phyloP scores from a whole-genome alignment of 2,113 vertebrate genomes.

The Chloroceryle aenea region DNA sequence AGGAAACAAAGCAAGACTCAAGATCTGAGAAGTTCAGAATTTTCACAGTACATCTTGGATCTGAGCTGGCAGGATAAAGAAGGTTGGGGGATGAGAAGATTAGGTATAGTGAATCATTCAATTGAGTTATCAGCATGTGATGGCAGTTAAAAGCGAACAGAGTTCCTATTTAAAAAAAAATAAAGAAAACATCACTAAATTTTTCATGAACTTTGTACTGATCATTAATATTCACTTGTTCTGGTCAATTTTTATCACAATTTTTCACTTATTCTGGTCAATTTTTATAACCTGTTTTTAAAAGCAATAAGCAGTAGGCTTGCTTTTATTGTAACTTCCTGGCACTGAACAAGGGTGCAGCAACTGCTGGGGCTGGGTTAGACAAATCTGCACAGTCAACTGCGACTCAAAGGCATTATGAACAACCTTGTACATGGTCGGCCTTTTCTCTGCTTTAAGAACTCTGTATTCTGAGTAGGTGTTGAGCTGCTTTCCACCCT shows the following conservation, averaged over 20 bases:
- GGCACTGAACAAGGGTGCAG: accelerated
- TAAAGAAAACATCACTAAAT: background rate
- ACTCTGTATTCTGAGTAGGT: too few species aligned
- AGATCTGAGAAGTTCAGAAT: background rate
- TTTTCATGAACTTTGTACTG: background rate
- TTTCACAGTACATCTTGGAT: background rate
- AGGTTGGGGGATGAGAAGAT: background rate
- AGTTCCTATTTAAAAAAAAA: background rate
- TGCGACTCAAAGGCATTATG: accelerated
- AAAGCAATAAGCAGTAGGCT: background rate
- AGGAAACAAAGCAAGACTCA: background rate
- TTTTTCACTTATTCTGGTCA: background rate
- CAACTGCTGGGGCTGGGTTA: background rate
- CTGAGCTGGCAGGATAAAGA: background rate
- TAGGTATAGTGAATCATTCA: background rate
- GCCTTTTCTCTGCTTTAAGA: accelerated
- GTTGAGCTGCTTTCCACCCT: background rate
- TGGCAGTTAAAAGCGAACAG: background rate
- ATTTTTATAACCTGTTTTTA: background rate
- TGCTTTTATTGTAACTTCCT: background rate
- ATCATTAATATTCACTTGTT: background rate
- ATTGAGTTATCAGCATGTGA: background rate
- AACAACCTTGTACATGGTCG: accelerated
- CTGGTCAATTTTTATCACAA: background rate
- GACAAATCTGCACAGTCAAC: background rate